Evolutionary conservation across 37 sponge, comb jelly and placozoan species (phyloP), one percentile per base, ranked within the genome.

Genomic region (Aplysina aerophoba): DNA sequence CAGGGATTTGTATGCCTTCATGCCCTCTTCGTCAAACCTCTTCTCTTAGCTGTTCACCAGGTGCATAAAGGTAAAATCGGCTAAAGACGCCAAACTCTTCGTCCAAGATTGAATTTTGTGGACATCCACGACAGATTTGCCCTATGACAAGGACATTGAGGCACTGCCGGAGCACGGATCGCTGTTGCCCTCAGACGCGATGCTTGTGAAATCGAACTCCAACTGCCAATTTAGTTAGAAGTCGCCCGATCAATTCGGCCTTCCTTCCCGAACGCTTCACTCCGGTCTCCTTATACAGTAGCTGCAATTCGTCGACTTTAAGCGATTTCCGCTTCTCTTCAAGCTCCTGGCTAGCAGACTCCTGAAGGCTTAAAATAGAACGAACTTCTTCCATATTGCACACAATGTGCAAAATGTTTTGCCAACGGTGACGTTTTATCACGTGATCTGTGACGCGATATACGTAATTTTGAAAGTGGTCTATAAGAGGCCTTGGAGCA

Each of bases 11-110:
- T 25, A 67, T 25, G 69, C 28, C 13, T 67, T 67, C 22, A 67
- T 67, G 69, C 69, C n/a, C 13, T 67, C 69, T 67, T 67, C 27
- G 27, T 67, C 69, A 22, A 67, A 67, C 14, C 27, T 67, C 14
- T n/a, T 67, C 69, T 67, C 69, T 14, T n/a, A 25, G 69, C 69
- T 67, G 69, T 22, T 67, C 25, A 67, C 69, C 27, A 67, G 69
- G 27, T 67, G 69, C 27, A 67, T 22, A n/a, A 67, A 67, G 13
- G 69, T 67, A 28, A n/a, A n/a, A n/a, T n/a, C n/a, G 14, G 25
- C n/a, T 24, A 67, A 13, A 15, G 69, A 67, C 19, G 28, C 15
- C 28, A 67, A 14, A n/a, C n/a, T 28, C 27, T 67, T 67, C n/a
- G 69, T 67, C 69, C 69, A 67, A 24, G 69, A 67, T 14, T 28